phyloP scores from a whole-genome alignment of 2,113 vertebrate genomes.

The Percopsis transmontana region DNA sequence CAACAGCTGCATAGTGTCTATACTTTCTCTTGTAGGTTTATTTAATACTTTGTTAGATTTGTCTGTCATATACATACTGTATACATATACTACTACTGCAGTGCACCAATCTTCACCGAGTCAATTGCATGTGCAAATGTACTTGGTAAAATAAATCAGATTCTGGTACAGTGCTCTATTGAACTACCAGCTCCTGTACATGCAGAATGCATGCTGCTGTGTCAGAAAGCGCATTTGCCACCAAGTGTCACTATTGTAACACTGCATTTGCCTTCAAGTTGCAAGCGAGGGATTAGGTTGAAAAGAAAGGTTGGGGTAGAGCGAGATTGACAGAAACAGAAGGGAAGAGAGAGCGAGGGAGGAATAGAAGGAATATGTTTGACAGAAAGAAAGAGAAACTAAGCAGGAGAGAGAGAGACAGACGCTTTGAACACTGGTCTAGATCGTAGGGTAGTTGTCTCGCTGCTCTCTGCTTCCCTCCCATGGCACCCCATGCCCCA shows the following conservation, averaged over 20 bases:
- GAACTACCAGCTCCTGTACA: neutral
- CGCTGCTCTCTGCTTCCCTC: constrained; percentile 35
- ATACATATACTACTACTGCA: too few relatives aligned
- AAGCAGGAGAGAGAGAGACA: neutral
- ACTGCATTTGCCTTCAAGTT: constrained; percentile 6
- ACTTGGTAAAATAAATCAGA: too few relatives aligned
- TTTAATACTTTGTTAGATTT: too few relatives aligned
- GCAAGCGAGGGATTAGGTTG: constrained; percentile 10
- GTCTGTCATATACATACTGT: too few relatives aligned
- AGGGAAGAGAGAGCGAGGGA: constrained; percentile 6
- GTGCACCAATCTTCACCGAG: too few relatives aligned
- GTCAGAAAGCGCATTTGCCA: constrained; percentile 46
- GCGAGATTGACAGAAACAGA: neutral
- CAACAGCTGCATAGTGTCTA: too few relatives aligned
- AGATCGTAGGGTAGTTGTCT: constrained; percentile 47
- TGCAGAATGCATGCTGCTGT: constrained; percentile 14
- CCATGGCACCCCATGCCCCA: constrained; percentile 62
- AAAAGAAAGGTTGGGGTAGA: neutral
- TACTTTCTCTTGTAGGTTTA: too few relatives aligned
- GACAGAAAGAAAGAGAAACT: constrained; percentile 27
- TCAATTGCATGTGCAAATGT: too few relatives aligned
- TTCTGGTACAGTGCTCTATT: neutral
- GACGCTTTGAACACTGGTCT: constrained; percentile 13
- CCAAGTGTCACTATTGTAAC: constrained; percentile 73
- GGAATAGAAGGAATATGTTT: too few relatives aligned